Conservation (phyloP, 2,113 vertebrate species). For the Numenius arquata region DNA sequence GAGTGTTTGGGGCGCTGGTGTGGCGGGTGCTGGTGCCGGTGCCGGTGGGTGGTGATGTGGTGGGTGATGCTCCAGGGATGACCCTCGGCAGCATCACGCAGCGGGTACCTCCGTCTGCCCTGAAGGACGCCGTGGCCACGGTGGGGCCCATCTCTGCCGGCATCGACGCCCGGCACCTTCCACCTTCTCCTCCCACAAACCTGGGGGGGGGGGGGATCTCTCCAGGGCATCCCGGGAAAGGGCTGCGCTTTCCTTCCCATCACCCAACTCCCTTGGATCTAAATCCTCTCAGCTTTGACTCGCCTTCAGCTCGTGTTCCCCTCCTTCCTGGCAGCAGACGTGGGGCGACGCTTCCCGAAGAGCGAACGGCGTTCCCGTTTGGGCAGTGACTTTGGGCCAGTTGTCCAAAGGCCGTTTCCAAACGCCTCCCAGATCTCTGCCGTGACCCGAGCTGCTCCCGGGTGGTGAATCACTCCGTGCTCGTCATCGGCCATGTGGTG, state of each 20-base stretch:
- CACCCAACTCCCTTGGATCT: not conserved
- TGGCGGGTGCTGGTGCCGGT: too few species aligned
- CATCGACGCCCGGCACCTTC: conserved; percentile 74
- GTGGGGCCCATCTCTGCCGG: conserved; percentile 82
- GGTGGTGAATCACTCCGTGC: conserved; percentile 75
- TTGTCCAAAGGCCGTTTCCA: not conserved
- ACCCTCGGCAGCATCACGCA: too few species aligned
- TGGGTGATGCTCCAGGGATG: too few species aligned
- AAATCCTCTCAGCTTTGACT: too few species aligned
- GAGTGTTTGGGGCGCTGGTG: too few species aligned
- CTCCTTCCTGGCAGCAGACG: not conserved
- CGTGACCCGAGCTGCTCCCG: conserved; percentile 73
- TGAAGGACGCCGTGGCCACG: conserved; percentile 72
- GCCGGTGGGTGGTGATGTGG: too few species aligned
- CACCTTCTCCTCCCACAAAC: conserved; percentile 72
- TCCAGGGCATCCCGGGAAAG: fast-evolving
- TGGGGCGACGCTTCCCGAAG: not conserved
- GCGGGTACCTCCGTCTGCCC: conserved; percentile 55
- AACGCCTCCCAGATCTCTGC: conserved; percentile 74
- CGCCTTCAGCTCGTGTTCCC: too few species aligned
- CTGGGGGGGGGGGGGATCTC: conserved; percentile 58
- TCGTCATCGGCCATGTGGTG: conserved; percentile 80
- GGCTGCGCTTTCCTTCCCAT: not conserved
- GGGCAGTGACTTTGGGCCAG: not conserved
- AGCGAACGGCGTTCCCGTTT: not conserved